Evolutionary conservation across 1,140 invertebrate species (phyloP).

Genomic region (Papilio polyxenes): DNA sequence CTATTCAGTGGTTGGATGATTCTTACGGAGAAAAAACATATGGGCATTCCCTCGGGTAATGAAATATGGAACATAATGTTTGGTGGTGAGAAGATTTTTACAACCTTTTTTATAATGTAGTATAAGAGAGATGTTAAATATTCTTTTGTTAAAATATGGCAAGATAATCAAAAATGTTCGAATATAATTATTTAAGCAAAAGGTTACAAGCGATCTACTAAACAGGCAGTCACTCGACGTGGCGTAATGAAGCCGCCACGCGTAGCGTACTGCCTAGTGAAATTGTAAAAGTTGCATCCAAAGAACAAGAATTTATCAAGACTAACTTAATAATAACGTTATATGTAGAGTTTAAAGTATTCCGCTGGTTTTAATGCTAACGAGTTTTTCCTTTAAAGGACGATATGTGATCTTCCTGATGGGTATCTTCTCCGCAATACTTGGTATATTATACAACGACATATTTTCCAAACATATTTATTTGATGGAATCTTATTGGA

Average conservation of each 20-base stretch:
- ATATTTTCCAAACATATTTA: slow-evolving; percentile 88
- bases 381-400: slow-evolving; percentile 52
- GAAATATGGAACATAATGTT: slow-evolving; percentile 93
- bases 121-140: background rate
- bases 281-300: no score
- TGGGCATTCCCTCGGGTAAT: slow-evolving; percentile 66
- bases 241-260: no score
- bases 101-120: background rate
- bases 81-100: slow-evolving; percentile 83
- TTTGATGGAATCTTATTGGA: slow-evolving; percentile 87
- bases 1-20: slow-evolving; percentile 84
- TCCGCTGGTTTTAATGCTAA: background rate
- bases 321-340: no score
- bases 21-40: slow-evolving; percentile 81
- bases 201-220: no score
- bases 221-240: no score
- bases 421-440: slow-evolving; percentile 90
- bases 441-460: slow-evolving; percentile 93
- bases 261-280: no score
- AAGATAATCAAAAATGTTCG: no score
- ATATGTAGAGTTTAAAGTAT: background rate
- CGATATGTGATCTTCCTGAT: slow-evolving; percentile 92
- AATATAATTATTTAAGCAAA: no score
- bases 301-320: no score
- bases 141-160: no score